These are phyloP conservation scores for Aphrophora alni DNA, from an alignment of 2,888 invertebrate species.

Conservation along the genomic window DNA sequence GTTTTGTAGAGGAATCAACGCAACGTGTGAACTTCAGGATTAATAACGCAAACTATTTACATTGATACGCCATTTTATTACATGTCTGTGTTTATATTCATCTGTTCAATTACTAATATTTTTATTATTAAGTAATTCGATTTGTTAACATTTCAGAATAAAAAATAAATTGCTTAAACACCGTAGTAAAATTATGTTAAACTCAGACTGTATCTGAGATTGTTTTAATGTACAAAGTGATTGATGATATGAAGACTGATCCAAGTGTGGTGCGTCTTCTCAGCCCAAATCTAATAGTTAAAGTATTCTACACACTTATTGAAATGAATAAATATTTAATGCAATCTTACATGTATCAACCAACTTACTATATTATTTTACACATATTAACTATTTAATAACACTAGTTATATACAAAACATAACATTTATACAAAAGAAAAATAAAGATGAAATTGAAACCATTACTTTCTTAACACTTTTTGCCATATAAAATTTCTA, in stretches of 20 bases:
- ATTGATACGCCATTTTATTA: slow-evolving; percentile 9
- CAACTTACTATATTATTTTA: background rate
- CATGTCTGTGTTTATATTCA: background rate
- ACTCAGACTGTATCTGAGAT: background rate
- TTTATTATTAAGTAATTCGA: background rate
- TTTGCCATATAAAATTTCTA: too few species aligned
- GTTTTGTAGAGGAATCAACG: too few species aligned
- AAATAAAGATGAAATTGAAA: background rate
- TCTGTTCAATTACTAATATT: background rate
- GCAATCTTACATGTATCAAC: background rate
- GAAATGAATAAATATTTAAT: background rate
- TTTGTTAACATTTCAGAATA: background rate
- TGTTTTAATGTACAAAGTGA: background rate
- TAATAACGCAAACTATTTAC: background rate
- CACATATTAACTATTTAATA: background rate
- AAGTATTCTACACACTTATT: background rate
- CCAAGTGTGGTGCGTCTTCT: background rate
- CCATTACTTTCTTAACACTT: too few species aligned
- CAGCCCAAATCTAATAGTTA: background rate
- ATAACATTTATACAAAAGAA: background rate
- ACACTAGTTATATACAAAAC: background rate
- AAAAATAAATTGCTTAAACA: background rate
- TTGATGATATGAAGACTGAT: background rate
- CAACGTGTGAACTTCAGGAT: background rate
- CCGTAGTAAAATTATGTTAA: background rate